Conservation (phyloP, 2,888 invertebrate genomes). For the Polietes domitor region DNA sequence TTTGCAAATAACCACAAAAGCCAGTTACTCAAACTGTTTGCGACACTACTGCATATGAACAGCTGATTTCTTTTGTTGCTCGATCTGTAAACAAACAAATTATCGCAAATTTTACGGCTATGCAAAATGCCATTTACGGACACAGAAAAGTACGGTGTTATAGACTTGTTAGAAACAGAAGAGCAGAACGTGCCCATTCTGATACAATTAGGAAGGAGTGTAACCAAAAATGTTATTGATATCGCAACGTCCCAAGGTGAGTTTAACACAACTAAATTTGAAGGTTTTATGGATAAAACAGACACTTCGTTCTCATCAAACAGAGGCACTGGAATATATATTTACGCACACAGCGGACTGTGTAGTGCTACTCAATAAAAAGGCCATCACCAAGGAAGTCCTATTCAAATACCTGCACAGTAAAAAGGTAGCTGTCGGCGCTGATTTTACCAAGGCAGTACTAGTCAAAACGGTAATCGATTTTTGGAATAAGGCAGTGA, state of each 20-base stretch:
- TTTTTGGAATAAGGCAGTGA: conserved; percentile 78
- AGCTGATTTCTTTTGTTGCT: too few relatives aligned
- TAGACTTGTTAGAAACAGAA: conserved; percentile 73
- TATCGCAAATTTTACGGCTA: too few relatives aligned
- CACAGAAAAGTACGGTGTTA: conserved; percentile 71
- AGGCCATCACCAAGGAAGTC: conserved; percentile 82
- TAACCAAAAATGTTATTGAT: conserved; percentile 75
- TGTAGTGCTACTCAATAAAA: conserved; percentile 81
- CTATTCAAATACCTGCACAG: conserved; percentile 82
- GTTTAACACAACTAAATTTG: too few relatives aligned
- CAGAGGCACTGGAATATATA: conserved; percentile 83
- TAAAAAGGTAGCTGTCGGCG: conserved; percentile 80
- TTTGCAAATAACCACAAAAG: too few relatives aligned
- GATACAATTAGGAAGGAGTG: conserved; percentile 72
- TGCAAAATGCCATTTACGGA: conserved; percentile 73
- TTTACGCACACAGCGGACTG: conserved; percentile 81
- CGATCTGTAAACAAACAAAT: too few relatives aligned
- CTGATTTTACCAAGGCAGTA: conserved; percentile 82
- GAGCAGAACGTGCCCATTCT: conserved; percentile 70
- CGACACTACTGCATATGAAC: too few relatives aligned
- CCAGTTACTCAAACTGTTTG: too few relatives aligned
- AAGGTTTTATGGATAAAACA: conserved; percentile 14
- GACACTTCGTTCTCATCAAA: conserved; percentile 52
- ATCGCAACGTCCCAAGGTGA: conserved; percentile 72
- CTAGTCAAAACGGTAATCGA: conserved; percentile 81